Evolutionary conservation across 2,113 vertebrate species (phyloP), one percentile per base, ranked within the genome.

Genomic region (Chaenocephalus aceratus): DNA sequence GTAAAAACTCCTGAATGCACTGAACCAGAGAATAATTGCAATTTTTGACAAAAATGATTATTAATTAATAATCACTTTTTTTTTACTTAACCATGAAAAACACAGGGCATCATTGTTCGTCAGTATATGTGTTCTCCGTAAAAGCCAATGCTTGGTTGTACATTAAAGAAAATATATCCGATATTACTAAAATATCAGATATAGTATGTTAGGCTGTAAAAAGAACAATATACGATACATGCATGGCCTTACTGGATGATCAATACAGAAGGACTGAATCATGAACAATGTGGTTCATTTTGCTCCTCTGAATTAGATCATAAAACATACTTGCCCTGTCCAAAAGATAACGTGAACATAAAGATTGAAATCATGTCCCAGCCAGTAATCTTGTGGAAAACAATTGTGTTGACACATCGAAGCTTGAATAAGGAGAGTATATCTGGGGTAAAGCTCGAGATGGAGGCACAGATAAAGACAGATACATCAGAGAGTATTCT

Each of bases 271-370:
- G 75, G 66, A 52, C 64, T 63, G 69, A 72, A 63, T 60, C 72
- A 16, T 84, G 86, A 89, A 71, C 85, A 85, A 91, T 81, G 64
- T 52, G 71, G 54, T 66, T 86, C 60, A 63, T 69, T 71, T 21
- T 18, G 67, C 61, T 73, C 71, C 75, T 63, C 53, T 66, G 57
- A 80, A 77, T 72, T 52, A 23, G n/a, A 18, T 23, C 66, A 64
- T 53, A 79, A 80, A 75, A 45, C 71, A 86, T 45, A 84, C 65
- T 51, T 60, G 68, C 60, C 59, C 14, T 65, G 51, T 46, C 73
- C 46, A 59, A 54, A 68, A 72, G 23, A 73, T 48, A 9, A 58
- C 49, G 49, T 3, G 51, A 70, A 68, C 34, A 57, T 67, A 60
- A 69, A 82, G 16, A 89, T 63, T 70, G 13, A 74, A 26, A 67